Conservation (phyloP, 2,888 invertebrate genomes). For the Dyspetes luteomarginatus region DNA sequence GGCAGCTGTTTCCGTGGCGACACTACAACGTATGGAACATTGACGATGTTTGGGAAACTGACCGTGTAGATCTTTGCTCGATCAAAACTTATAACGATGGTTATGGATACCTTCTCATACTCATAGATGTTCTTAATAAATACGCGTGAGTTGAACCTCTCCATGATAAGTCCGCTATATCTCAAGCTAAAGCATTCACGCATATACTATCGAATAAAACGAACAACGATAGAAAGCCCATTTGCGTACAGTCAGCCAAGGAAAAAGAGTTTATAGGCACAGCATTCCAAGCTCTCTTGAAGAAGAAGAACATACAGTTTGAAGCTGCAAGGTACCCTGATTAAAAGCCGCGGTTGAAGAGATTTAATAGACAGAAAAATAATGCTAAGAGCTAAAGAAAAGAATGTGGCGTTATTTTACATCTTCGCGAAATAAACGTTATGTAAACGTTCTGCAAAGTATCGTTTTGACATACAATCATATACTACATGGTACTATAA, state of each 20-base stretch:
- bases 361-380: too few relatives aligned
- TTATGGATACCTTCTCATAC: too few relatives aligned
- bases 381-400: constrained; percentile 11
- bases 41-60: too few relatives aligned
- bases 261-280: constrained; percentile 70
- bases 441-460: constrained; percentile 18
- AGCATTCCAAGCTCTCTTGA: constrained; percentile 52
- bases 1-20: too few relatives aligned
- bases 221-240: constrained; percentile 26
- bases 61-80: too few relatives aligned
- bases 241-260: constrained; percentile 67
- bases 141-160: constrained; percentile 68
- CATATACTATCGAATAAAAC: constrained; percentile 60
- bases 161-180: constrained; percentile 61
- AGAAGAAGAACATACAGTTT: constrained; percentile 47
- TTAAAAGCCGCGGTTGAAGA: constrained; percentile 75
- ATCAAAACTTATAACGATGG: too few relatives aligned
- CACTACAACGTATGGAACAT: too few relatives aligned
- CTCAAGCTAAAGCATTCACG: constrained; percentile 61
- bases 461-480: constrained; percentile 37
- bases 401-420: constrained; percentile 40
- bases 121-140: too few relatives aligned
- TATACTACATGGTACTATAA: constrained; percentile 9
- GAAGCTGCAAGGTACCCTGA: constrained; percentile 68
- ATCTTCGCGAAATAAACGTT: constrained; percentile 23